phyloP scores from a whole-genome alignment of 2,113 vertebrate species.

The Antennarius striatus region DNA sequence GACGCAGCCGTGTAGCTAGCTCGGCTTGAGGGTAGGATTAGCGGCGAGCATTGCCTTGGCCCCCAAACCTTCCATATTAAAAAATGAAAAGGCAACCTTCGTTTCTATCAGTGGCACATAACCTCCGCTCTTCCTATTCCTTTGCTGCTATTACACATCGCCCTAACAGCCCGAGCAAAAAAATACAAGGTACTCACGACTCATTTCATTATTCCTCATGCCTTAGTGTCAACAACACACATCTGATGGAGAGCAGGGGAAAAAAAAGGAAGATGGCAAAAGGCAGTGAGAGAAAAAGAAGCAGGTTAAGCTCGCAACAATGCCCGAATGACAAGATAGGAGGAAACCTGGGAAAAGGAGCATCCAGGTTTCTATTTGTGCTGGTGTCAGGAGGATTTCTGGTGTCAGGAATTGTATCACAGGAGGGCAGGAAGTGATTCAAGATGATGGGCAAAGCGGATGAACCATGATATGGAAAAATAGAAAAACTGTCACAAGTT shows the following conservation, averaged over 20 bases:
- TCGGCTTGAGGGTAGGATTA: constrained; percentile 81
- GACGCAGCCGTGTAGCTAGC: constrained; percentile 68
- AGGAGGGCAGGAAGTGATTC: constrained; percentile 3
- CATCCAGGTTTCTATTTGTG: constrained; percentile 45
- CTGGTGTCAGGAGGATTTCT: constrained; percentile 44
- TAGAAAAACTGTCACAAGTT: constrained; percentile 32
- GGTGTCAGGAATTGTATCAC: constrained; percentile 45
- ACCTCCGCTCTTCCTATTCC: constrained; percentile 67
- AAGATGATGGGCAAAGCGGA: constrained; percentile 19
- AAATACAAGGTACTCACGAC: constrained; percentile 76
- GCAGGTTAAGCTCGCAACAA: constrained; percentile 70
- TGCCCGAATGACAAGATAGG: constrained; percentile 68
- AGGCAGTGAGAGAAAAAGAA: constrained; percentile 52
- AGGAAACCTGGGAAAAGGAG: constrained; percentile 58
- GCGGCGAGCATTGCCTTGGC: constrained; percentile 67
- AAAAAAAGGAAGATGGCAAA: constrained; percentile 50
- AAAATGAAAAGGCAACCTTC: constrained; percentile 81
- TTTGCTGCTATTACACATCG: constrained; percentile 71
- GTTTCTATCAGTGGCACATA: constrained; percentile 81
- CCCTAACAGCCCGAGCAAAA: constrained; percentile 70
- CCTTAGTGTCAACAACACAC: constrained; percentile 75
- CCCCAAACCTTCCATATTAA: constrained; percentile 82
- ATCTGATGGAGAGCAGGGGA: constrained; percentile 66
- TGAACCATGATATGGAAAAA: constrained; percentile 40
- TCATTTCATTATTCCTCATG: constrained; percentile 78